These are phyloP conservation scores for Acleris sparsana DNA, from an alignment of 2,888 invertebrate species.

Conservation along the genomic window DNA sequence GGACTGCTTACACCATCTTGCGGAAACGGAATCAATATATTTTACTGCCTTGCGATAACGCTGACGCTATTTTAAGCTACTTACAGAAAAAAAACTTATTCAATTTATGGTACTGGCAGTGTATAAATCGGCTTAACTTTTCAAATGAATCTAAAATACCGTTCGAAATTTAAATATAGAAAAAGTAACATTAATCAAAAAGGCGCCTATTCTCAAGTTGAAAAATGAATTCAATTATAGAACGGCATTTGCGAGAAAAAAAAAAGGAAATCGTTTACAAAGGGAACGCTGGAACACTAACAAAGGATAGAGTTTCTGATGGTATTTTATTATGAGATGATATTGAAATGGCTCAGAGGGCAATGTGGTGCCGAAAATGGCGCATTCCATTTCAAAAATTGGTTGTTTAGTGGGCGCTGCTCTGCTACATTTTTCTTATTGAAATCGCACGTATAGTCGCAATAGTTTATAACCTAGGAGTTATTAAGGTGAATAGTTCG, in stretches of 20 bases:
- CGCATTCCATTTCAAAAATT: slow-evolving; percentile 28
- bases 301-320: slow-evolving; percentile 17
- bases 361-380: slow-evolving; percentile 28
- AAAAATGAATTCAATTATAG: slow-evolving; percentile 24
- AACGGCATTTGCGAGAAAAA: slow-evolving; percentile 11
- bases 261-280: slow-evolving; percentile 24
- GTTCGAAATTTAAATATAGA: slow-evolving; percentile 26
- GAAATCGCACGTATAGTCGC: too few species aligned
- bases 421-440: background rate
- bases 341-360: slow-evolving; percentile 20
- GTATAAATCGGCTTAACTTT: slow-evolving; percentile 2
- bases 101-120: slow-evolving; percentile 23
- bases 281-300: slow-evolving; percentile 21
- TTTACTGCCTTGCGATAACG: slow-evolving; percentile 22
- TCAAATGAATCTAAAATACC: slow-evolving; percentile 2
- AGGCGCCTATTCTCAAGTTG: slow-evolving; percentile 8
- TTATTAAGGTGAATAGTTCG: too few species aligned
- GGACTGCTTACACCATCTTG: slow-evolving; percentile 27
- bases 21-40: slow-evolving; percentile 36
- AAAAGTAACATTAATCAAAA: slow-evolving; percentile 18
- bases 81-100: slow-evolving; percentile 22
- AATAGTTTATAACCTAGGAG: too few species aligned
- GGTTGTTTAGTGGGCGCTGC: slow-evolving; percentile 2
- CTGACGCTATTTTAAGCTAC: slow-evolving; percentile 22
- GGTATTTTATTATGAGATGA: slow-evolving; percentile 21